Evolutionary conservation across 2,113 vertebrate genomes (phyloP).

Genomic region (Pavo muticus): DNA sequence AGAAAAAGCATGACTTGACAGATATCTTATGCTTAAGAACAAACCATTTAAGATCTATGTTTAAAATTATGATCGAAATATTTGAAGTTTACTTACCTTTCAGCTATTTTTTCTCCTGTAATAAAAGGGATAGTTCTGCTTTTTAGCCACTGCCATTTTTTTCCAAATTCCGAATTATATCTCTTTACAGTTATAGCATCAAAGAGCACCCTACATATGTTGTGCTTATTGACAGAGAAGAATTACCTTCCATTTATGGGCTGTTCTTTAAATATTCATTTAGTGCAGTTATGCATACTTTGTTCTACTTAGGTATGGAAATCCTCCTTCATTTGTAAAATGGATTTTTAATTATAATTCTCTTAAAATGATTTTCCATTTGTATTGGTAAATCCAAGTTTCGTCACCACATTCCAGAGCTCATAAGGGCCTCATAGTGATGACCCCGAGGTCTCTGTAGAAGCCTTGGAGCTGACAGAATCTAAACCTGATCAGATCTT

Average conservation of each 20-base stretch:
- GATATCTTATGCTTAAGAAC: background rate
- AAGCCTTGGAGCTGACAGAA: background rate
- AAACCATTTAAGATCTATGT: background rate
- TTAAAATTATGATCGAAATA: background rate
- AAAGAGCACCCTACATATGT: background rate
- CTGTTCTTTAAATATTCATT: background rate
- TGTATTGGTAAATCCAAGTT: background rate
- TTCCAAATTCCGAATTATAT: background rate
- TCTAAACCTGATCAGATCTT: background rate
- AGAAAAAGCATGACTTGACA: background rate
- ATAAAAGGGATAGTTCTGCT: background rate
- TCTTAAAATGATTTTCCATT: background rate
- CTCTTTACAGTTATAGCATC: background rate
- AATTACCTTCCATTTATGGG: background rate
- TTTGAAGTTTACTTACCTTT: background rate
- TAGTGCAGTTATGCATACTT: background rate
- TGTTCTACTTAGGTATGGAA: background rate
- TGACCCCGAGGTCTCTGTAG: background rate
- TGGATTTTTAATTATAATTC: background rate
- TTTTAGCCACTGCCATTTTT: background rate
- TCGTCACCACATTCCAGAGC: background rate
- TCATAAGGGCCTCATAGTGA: background rate
- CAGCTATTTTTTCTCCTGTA: background rate
- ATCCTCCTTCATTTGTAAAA: background rate
- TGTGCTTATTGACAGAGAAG: background rate